Evolutionary conservation across 2,113 vertebrate species (phyloP), one percentile per base, ranked within the genome.

Genomic region (Eulemur macaco): DNA sequence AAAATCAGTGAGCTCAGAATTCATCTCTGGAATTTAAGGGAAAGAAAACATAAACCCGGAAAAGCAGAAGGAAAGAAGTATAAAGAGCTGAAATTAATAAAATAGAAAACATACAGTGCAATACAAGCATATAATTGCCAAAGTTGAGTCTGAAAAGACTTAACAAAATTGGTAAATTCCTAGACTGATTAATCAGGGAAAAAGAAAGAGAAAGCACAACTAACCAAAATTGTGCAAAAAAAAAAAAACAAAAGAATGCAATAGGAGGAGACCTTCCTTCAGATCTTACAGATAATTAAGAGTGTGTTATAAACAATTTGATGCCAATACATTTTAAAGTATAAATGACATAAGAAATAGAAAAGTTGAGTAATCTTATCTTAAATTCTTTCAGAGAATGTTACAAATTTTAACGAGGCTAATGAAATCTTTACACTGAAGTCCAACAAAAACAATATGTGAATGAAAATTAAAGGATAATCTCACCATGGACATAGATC

Each of bases 1-100:
- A 83, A 95, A 88, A 83, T 82, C 15, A 77, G 0, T 83, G n/a
- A 77, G 17, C 71, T 69, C 73, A 71, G 21, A 63, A 71, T 90
- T 86, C 74, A 58, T 66, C 27, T 90, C 12, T 82, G 39, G 50
- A 81, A 68, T 34, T 69, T 52, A 63, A 5, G 18, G 52, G 25
- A 42, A 42, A 85, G 23, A 34, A 74, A 93, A 73, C 20, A 73
- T 63, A 54, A 86, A 25, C 85, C 3, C 27, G 77, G 23, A 64
- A 93, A 45, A 21, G 18, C 52, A 76, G 34, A 90, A 64, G 29
- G 37, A 66, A 92, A 20, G 63, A 84, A 92, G 89, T 60, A n/a
- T 27, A 69, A 84, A 91, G n/a, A 95, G 18, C 47, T 92, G 39
- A 89, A 85, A 63, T 94, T 63, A 82, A 64, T 71, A 71, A 92